Percentiles rank a stretch among this genome's conserved stretches.
phyloP scores from a whole-genome alignment of 2,797 vertebrate species.

The Esox masquinongy region DNA sequence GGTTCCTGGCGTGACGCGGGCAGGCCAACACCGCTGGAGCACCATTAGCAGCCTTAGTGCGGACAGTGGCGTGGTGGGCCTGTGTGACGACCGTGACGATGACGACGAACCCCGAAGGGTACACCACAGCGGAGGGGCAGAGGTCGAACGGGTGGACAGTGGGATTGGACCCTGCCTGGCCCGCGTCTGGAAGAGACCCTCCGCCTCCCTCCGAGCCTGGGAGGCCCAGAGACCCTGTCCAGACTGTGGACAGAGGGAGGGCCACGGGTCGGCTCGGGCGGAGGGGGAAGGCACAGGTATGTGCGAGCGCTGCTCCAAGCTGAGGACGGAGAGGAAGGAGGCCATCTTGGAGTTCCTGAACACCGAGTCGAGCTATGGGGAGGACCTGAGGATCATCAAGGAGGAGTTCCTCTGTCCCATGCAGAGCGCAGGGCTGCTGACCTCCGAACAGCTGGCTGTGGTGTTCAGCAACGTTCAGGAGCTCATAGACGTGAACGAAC shows the following conservation, averaged over 20 bases:
- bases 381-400: conserved; percentile 87
- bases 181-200: conserved; percentile 82
- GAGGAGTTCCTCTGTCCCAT: conserved; percentile 91
- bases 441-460: conserved; percentile 82
- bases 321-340: conserved; percentile 87
- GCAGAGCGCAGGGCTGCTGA: conserved; percentile 85
- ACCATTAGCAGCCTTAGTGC: conserved; percentile 90
- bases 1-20: conserved; percentile 63
- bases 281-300: conserved; percentile 70
- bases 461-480: conserved; percentile 90
- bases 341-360: conserved; percentile 90
- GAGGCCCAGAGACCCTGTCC: conserved; percentile 84
- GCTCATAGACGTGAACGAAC: conserved; percentile 87
- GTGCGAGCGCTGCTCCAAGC: conserved; percentile 85
- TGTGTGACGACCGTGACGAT: conserved; percentile 82
- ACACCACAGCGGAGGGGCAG: conserved; percentile 47
- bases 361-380: conserved; percentile 87
- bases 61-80: conserved; percentile 87
- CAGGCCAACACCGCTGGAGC: conserved; percentile 87
- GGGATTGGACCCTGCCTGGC: conserved; percentile 84
- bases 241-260: conserved; percentile 81
- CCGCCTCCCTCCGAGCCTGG: conserved; percentile 80
- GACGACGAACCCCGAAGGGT: conserved; percentile 63
- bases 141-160: conserved; percentile 86
- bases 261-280: conserved; percentile 66